Evolutionary conservation across 2,113 vertebrate genomes (phyloP).

Genomic region (Pyrgilauda ruficollis): DNA sequence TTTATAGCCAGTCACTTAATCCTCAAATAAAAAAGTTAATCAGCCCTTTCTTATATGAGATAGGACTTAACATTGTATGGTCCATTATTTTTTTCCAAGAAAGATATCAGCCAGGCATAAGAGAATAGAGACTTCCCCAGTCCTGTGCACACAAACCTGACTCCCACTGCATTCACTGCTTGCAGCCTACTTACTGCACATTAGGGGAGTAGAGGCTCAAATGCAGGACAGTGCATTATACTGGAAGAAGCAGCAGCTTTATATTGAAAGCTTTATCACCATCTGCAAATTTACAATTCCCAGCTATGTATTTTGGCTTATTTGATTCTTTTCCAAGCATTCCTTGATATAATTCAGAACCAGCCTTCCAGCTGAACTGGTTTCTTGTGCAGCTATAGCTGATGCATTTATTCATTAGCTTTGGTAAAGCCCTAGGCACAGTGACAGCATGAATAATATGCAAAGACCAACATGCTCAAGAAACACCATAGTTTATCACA

Average conservation of each 20-base stretch:
- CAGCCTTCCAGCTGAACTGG: slow-evolving; percentile 28
- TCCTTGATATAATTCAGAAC: slow-evolving; percentile 1
- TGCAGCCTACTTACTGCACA: not conserved
- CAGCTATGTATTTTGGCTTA: not conserved
- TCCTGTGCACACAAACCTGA: not conserved
- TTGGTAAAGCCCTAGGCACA: slow-evolving; percentile 17
- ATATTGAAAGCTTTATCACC: not conserved
- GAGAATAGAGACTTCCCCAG: not conserved
- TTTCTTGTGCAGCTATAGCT: not conserved
- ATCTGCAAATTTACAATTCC: not conserved
- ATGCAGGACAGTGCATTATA: not conserved
- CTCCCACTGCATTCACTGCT: not conserved
- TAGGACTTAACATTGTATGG: not conserved
- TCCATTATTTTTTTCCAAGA: not conserved
- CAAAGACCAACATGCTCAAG: not conserved
- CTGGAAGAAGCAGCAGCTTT: not conserved
- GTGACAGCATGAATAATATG: slow-evolving; percentile 4
- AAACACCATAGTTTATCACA: not conserved
- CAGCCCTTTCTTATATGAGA: not conserved
- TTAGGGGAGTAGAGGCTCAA: not conserved
- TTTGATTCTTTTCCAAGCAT: not conserved
- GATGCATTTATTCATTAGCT: slow-evolving; percentile 46
- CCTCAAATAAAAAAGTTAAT: not conserved
- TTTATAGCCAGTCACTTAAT: not conserved
- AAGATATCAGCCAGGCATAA: not conserved